Evolutionary conservation across 1,140 invertebrate species (phyloP), one percentile per base, ranked within the genome.

Genomic region (Aphelinus atriplicis): DNA sequence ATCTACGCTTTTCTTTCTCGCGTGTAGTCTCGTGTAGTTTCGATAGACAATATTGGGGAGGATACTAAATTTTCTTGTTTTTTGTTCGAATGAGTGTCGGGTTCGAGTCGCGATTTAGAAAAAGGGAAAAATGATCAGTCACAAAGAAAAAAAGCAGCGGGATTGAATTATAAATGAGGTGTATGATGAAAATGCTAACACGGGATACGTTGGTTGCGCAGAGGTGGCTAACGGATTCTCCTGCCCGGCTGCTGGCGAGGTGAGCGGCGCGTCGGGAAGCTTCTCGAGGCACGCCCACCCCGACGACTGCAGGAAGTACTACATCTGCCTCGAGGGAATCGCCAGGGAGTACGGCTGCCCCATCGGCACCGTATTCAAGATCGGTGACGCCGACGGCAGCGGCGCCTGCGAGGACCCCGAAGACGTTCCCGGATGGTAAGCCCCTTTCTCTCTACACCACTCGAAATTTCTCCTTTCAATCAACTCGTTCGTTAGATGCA

Each of bases 281-380:
- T 98, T 97, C 92, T 96, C 95, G 69, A 92, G 96, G 85, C 96
- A 97, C 88, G 95, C 96, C 75, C 96, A 98, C 88, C 96, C 96
- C 64, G 95, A 97, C 73, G 96, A 97, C 86, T 97, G 96, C 91
- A 92, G 96, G 80, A 97, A 97, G 85, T 98, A 97, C 88, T 98
- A 96, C 90, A 95, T 96, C 88, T 97, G 96, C 85, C 86, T 97
- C 62, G 95, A 97, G 84, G 94, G 94, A 76, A 93, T 92, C 67
- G 94, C 96, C 73, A 91, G 96, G 80, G 96, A 97, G 86, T 98
- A 98, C 86, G 96, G 96, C 71, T 98, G 96, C 88, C 95, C 95
- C 79, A 95, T 98, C 83, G 96, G 96, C 75, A 97, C 96, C 43
- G 96, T 97, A 9, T 98, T 97, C 93, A 97, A 97, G 87, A 97